Evolutionary conservation across 2,888 invertebrate species (phyloP).

Genomic region (Syrphus vitripennis): DNA sequence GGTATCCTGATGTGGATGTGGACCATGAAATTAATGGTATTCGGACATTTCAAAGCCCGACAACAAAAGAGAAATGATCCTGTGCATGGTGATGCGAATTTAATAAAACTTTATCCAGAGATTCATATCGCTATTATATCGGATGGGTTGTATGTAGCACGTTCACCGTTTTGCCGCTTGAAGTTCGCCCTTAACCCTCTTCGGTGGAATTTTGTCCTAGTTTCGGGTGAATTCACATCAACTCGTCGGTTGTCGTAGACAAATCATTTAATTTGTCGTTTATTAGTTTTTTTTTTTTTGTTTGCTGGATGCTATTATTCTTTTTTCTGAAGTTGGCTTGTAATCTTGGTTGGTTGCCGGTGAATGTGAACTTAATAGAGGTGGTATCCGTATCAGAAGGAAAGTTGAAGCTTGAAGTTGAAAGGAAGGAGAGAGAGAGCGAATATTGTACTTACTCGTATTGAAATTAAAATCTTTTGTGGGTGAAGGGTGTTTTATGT

Average conservation of each 20-base stretch:
- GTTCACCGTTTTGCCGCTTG: not conserved
- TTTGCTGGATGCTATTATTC: conserved; percentile 21
- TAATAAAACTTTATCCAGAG: conserved; percentile 71
- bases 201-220: conserved; percentile 19
- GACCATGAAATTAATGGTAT: conserved; percentile 70
- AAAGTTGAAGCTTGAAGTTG: conserved; percentile 16
- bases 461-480: conserved; percentile 30
- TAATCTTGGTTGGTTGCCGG: conserved; percentile 33
- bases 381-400: conserved; percentile 10
- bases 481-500: conserved; percentile 36
- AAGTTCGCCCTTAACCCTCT: conserved; percentile 27
- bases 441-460: not conserved
- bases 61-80: conserved; percentile 63
- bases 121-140: conserved; percentile 26
- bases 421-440: not conserved
- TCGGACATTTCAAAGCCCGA: conserved; percentile 66
- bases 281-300: conserved; percentile 69
- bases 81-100: conserved; percentile 72
- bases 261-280: conserved; percentile 73
- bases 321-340: conserved; percentile 40
- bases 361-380: conserved; percentile 36
- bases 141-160: not conserved
- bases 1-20: conserved; percentile 41
- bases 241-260: conserved; percentile 61
- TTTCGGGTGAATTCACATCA: conserved; percentile 53